A percentile compares a stretch with the other conserved stretches of the same genome.
phyloP scores from a whole-genome alignment of 1,140 invertebrate species.

The Ceratosolen solmsi region DNA sequence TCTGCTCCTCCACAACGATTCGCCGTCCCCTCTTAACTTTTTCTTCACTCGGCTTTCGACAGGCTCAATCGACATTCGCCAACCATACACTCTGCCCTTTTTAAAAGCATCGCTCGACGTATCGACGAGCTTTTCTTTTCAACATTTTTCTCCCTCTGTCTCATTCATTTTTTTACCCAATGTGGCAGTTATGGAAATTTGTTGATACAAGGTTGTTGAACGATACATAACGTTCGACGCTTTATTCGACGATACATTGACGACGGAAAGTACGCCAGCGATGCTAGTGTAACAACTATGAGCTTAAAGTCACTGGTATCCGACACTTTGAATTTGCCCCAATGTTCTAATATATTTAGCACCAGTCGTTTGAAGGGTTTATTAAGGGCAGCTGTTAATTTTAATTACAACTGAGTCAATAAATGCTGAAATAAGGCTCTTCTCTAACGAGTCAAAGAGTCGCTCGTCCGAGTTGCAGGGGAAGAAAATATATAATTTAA shows the following conservation, averaged over 20 bases:
- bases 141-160: neutral
- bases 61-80: slow-evolving; percentile 22
- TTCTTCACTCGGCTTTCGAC: too few relatives aligned
- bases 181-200: slow-evolving; percentile 43
- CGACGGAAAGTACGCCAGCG: neutral
- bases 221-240: neutral
- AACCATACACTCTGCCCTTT: neutral
- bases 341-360: too few relatives aligned
- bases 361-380: too few relatives aligned
- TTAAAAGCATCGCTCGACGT: neutral
- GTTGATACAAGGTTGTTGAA: slow-evolving; percentile 26
- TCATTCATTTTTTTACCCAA: too few relatives aligned
- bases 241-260: slow-evolving; percentile 33
- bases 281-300: neutral
- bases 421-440: too few relatives aligned
- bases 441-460: too few relatives aligned
- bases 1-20: slow-evolving; percentile 11
- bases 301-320: neutral
- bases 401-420: too few relatives aligned
- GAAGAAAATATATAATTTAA: too few relatives aligned
- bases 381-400: too few relatives aligned
- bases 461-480: too few relatives aligned
- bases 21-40: too few relatives aligned
- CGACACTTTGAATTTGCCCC: neutral
- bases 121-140: slow-evolving; percentile 25